phyloP scores from a whole-genome alignment of 1,140 invertebrate species.

The Cardiocondyla obscurior region DNA sequence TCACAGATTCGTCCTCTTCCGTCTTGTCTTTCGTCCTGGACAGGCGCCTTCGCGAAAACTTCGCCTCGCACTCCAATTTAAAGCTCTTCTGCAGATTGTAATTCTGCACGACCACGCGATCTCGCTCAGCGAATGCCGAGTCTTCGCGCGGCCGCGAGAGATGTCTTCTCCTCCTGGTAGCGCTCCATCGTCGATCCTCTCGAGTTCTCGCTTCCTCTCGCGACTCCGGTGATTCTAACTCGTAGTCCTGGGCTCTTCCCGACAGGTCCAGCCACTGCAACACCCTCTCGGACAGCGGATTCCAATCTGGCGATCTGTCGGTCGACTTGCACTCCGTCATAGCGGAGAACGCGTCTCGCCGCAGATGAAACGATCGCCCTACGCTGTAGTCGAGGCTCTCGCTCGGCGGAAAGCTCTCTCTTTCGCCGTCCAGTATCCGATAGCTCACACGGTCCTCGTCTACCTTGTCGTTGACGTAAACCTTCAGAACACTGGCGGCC shows the following conservation, averaged over 20 bases:
- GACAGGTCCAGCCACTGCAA: slow-evolving; percentile 84
- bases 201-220: background rate
- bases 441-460: background rate
- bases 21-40: slow-evolving; percentile 17
- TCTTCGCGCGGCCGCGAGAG: slow-evolving; percentile 33
- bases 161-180: slow-evolving; percentile 1
- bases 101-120: slow-evolving; percentile 56
- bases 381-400: background rate
- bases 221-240: slow-evolving; percentile 31
- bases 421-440: background rate
- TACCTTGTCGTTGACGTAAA: slow-evolving; percentile 51
- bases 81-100: slow-evolving; percentile 60
- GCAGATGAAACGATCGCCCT: background rate
- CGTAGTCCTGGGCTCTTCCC: slow-evolving; percentile 66
- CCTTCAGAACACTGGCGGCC: slow-evolving; percentile 25
- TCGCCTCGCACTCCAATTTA: slow-evolving; percentile 22
- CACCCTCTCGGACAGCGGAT: slow-evolving; percentile 82
- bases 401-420: background rate
- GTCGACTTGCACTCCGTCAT: background rate
- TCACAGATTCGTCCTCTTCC: background rate
- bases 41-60: slow-evolving; percentile 1
- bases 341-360: background rate
- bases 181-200: slow-evolving; percentile 40
- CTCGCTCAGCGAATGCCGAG: slow-evolving; percentile 13
- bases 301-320: slow-evolving; percentile 56